Percentiles rank a stretch among this genome's conserved stretches.
phyloP scores from a whole-genome alignment of 1,140 invertebrate species.

The Heliconius hewitsoni region DNA sequence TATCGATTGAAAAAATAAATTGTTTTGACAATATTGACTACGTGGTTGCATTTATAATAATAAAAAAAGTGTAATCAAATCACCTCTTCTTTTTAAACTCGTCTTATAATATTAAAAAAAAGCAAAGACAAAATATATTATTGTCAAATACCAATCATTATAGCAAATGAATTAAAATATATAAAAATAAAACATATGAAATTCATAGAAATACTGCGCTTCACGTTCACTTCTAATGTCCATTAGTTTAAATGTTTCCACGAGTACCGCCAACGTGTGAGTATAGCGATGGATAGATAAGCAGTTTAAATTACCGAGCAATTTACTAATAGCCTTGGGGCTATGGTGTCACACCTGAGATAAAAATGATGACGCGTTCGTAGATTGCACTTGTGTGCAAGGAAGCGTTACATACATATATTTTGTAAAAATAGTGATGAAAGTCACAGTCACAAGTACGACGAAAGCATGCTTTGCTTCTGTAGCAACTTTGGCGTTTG shows the following conservation, averaged over 20 bases:
- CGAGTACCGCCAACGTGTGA: not conserved
- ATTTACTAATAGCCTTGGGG: conserved; percentile 22
- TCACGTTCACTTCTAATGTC: not conserved
- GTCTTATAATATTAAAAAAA: too few species aligned
- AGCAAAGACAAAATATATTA: too few species aligned
- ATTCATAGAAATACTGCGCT: not conserved
- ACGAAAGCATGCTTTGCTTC: too few species aligned
- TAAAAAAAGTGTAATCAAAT: too few species aligned
- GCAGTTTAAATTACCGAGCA: conserved; percentile 16
- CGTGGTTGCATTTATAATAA: too few species aligned
- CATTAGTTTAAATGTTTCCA: conserved; percentile 8
- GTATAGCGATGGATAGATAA: conserved; percentile 3
- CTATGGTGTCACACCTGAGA: conserved; percentile 20
- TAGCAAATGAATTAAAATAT: not conserved
- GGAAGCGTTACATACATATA: not conserved
- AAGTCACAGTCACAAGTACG: too few species aligned
- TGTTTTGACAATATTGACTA: too few species aligned
- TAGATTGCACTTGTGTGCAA: not conserved
- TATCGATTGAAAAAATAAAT: too few species aligned
- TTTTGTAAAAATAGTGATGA: not conserved
- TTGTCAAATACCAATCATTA: not conserved
- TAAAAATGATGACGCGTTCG: not conserved
- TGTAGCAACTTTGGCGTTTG: too few species aligned
- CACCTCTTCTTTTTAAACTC: too few species aligned
- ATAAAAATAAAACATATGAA: not conserved